Conservation (phyloP, 2,888 invertebrate genomes). For the Strigamia transsilvanica region DNA sequence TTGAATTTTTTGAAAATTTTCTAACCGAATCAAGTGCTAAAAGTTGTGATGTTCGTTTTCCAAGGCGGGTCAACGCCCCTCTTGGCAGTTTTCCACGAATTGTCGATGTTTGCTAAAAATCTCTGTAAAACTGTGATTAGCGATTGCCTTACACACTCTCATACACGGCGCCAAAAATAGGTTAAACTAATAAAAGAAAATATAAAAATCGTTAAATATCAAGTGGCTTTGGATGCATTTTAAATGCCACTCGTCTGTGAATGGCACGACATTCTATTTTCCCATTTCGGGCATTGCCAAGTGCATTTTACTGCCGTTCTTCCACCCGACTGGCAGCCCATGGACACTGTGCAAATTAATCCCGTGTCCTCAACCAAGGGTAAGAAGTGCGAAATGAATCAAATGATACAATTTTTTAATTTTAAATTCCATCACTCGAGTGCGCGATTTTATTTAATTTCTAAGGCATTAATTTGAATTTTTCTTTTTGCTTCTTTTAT, state of each 20-base stretch:
- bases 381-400: too few species aligned
- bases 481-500: neutral
- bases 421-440: too few species aligned
- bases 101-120: neutral
- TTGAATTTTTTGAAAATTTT: too few species aligned
- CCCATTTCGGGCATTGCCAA: neutral
- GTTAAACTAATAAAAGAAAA: neutral
- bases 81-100: neutral
- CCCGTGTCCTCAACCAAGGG: neutral
- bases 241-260: slow-evolving; percentile 10
- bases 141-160: too few species aligned
- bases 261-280: slow-evolving; percentile 2
- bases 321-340: neutral
- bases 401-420: too few species aligned
- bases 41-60: too few species aligned
- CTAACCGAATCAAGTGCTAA: too few species aligned
- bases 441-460: too few species aligned
- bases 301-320: neutral
- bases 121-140: too few species aligned
- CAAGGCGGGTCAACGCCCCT: neutral
- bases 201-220: neutral
- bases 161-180: neutral
- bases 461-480: neutral
- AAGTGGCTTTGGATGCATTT: neutral
- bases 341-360: neutral